A percentile compares a stretch with the other conserved stretches of the same genome.
Evolutionary conservation across 2,113 vertebrate genomes (phyloP).

Genomic region (Elachura formosa): DNA sequence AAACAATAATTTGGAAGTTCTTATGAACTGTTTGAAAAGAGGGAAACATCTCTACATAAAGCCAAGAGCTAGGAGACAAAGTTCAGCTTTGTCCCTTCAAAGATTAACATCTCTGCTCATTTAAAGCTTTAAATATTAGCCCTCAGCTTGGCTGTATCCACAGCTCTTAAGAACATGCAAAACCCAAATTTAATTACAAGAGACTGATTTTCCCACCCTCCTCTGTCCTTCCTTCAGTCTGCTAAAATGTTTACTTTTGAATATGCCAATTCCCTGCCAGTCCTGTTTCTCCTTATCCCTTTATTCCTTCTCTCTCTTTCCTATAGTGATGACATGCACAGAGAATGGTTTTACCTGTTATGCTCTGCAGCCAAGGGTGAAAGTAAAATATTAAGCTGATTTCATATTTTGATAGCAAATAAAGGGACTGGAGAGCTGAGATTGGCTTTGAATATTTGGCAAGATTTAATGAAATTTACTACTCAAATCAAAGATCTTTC

Average conservation of each 20-base stretch:
- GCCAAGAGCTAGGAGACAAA: neutral
- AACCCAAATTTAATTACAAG: slow-evolving; percentile 11
- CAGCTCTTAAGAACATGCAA: neutral
- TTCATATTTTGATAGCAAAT: slow-evolving; percentile 18
- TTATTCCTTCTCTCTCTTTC: neutral
- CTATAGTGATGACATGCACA: neutral
- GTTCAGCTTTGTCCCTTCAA: neutral
- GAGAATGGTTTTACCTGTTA: slow-evolving; percentile 16
- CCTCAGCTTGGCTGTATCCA: neutral
- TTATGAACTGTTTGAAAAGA: neutral
- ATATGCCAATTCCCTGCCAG: neutral
- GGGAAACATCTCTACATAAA: neutral
- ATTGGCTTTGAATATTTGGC: slow-evolving; percentile 5
- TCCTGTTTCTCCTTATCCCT: neutral
- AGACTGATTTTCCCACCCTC: neutral
- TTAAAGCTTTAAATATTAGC: slow-evolving; percentile 43
- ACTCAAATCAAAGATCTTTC: neutral
- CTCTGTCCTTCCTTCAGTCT: neutral
- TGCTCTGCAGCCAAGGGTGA: slow-evolving; percentile 16
- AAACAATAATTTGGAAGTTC: neutral
- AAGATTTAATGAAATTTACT: slow-evolving; percentile 43
- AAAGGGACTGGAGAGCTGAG: neutral
- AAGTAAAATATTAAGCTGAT: slow-evolving; percentile 53
- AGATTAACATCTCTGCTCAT: neutral
- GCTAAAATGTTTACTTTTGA: slow-evolving; percentile 39